These are phyloP conservation scores for Mesitornis unicolor DNA, from an alignment of 2,113 vertebrate species.

Conservation along the genomic window DNA sequence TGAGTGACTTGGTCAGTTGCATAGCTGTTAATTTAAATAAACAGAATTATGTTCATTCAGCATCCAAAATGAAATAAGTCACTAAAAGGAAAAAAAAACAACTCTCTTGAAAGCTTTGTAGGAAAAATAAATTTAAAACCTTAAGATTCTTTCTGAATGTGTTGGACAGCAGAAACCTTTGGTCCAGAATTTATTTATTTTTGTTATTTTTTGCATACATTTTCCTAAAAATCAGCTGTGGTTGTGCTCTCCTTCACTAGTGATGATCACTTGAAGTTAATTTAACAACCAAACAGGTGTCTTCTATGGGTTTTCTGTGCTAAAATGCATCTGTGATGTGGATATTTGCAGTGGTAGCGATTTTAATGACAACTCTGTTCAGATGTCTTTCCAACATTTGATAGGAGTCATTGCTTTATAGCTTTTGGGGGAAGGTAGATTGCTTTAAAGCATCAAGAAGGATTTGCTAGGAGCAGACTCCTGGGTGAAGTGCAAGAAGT, in stretches of 20 bases:
- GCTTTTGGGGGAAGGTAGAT: too few relatives aligned
- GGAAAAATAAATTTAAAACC: not conserved
- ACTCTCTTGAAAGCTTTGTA: not conserved
- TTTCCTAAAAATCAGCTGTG: not conserved
- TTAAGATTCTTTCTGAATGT: not conserved
- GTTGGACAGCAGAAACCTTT: not conserved
- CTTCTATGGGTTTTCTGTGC: not conserved
- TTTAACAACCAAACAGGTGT: fast-evolving
- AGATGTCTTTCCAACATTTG: not conserved
- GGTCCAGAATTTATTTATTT: not conserved
- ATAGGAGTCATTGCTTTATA: fast-evolving
- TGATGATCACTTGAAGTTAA: not conserved
- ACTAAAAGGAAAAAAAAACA: not conserved
- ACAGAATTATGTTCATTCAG: not conserved
- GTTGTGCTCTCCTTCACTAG: not conserved
- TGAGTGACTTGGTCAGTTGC: not conserved
- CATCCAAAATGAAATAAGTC: not conserved
- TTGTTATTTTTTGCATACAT: not conserved
- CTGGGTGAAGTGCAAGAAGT: not conserved
- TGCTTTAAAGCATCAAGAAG: not conserved
- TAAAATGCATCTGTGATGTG: not conserved
- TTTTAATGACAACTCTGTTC: not conserved
- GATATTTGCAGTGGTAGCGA: not conserved
- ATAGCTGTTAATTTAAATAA: not conserved
- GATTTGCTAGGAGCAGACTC: not conserved